Evolutionary conservation across 2,888 invertebrate species (phyloP).

Genomic region (Ferdinandea cuprea): DNA sequence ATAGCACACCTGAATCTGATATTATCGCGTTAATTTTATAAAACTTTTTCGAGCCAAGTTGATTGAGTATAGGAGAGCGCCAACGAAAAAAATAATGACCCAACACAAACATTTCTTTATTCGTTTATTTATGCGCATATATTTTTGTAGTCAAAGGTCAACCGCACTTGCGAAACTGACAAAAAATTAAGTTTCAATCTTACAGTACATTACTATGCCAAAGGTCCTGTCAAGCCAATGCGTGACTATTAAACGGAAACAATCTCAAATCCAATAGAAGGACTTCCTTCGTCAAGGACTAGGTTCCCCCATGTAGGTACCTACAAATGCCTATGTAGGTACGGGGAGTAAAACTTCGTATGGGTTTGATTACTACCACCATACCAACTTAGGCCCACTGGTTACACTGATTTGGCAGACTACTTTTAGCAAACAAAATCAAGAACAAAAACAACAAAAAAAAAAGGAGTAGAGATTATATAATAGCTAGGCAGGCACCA

Average conservation of each 20-base stretch:
- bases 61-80: conserved; percentile 31
- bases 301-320: not conserved
- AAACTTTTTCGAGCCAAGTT: conserved; percentile 12
- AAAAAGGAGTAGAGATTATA: conserved; percentile 60
- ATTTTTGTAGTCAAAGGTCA: conserved; percentile 39
- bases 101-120: not conserved
- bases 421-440: conserved; percentile 25
- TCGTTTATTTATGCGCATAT: conserved; percentile 25
- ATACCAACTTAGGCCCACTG: conserved; percentile 7
- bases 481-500: conserved; percentile 35
- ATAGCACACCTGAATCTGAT: conserved; percentile 41
- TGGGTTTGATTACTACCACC: conserved; percentile 14
- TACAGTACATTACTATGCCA: conserved; percentile 4
- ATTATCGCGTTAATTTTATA: conserved; percentile 42
- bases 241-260: conserved; percentile 48
- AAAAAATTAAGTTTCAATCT: conserved; percentile 25
- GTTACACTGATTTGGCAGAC: conserved; percentile 54
- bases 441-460: conserved; percentile 15
- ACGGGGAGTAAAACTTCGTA: conserved; percentile 21
- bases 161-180: conserved; percentile 13
- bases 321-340: not conserved
- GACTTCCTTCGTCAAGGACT: conserved; percentile 6
- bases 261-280: conserved; percentile 38
- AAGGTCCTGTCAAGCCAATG: conserved; percentile 44
- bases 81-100: conserved; percentile 33